Percentiles rank a stretch among this genome's conserved stretches.
Conservation (phyloP, 2,113 vertebrate species). For the Phainopepla nitens region DNA sequence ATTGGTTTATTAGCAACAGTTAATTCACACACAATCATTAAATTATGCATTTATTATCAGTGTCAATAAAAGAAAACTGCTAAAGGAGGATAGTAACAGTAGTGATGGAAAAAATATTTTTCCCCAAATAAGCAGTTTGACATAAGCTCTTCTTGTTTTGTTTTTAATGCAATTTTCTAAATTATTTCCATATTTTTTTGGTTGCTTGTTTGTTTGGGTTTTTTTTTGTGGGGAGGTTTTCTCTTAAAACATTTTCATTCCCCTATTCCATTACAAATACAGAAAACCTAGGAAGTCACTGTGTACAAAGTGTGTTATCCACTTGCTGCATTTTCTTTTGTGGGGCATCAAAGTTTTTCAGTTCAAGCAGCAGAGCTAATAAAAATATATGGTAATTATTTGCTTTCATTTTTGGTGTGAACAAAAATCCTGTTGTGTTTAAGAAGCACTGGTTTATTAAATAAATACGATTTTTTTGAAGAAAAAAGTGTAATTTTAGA, state of each 20-base stretch:
- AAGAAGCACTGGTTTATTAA: not conserved
- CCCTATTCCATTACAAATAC: not conserved
- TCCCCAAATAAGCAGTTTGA: not conserved
- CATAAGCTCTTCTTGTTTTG: not conserved
- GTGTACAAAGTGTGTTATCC: not conserved
- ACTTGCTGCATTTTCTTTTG: not conserved
- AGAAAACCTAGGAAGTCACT: not conserved
- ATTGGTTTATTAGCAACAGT: not conserved
- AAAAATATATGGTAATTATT: not conserved
- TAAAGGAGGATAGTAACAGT: accelerated
- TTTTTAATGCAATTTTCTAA: not conserved
- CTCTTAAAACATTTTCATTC: not conserved
- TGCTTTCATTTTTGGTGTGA: not conserved
- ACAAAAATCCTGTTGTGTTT: not conserved
- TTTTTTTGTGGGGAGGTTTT: too few relatives aligned
- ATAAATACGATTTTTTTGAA: not conserved
- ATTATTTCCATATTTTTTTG: not conserved
- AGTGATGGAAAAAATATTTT: not conserved
- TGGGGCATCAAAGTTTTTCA: not conserved
- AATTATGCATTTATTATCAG: not conserved
- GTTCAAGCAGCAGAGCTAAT: not conserved
- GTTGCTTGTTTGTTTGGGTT: not conserved
- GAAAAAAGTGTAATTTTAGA: not conserved
- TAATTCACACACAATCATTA: not conserved
- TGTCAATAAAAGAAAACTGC: not conserved